A percentile compares a stretch with the other conserved stretches of the same genome.
Conservation (phyloP, 2,888 invertebrate genomes). For the Cordilura impudica region DNA sequence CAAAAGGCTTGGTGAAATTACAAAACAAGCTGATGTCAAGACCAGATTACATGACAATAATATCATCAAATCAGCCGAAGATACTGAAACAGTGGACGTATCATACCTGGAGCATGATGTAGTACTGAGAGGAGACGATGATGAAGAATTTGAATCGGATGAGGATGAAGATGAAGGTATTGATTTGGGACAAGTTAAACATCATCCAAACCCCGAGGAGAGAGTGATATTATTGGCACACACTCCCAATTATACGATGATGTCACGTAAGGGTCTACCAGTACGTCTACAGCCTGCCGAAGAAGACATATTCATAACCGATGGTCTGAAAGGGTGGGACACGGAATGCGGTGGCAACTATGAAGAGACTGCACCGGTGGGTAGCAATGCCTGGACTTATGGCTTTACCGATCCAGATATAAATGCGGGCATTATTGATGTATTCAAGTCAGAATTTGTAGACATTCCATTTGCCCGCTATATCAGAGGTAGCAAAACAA, state of each 20-base stretch:
- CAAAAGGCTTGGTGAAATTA: constrained; percentile 71
- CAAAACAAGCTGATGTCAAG: constrained; percentile 45
- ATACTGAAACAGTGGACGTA: too few relatives aligned
- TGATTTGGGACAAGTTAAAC: constrained; percentile 83
- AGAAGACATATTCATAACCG: constrained; percentile 89
- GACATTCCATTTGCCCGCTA: constrained; percentile 88
- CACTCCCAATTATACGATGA: constrained; percentile 88
- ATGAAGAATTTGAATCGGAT: constrained; percentile 63
- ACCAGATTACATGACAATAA: constrained; percentile 48
- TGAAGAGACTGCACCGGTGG: constrained; percentile 79
- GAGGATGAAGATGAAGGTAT: constrained; percentile 74
- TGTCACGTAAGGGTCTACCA: constrained; percentile 89
- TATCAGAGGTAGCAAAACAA: constrained; percentile 66
- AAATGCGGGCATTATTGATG: constrained; percentile 88
- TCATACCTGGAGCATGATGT: too few relatives aligned
- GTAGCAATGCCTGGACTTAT: constrained; percentile 87
- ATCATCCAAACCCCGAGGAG: constrained; percentile 83
- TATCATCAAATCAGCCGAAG: not conserved
- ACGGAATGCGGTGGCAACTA: constrained; percentile 81
- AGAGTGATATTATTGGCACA: constrained; percentile 83
- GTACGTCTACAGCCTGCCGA: constrained; percentile 87
- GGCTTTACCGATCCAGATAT: constrained; percentile 78
- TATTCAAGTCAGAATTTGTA: constrained; percentile 89
- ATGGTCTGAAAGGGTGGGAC: constrained; percentile 89
- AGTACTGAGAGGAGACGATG: constrained; percentile 13